Evolutionary conservation across 2,888 invertebrate species (phyloP).

Genomic region (Adelognathus sp.): DNA sequence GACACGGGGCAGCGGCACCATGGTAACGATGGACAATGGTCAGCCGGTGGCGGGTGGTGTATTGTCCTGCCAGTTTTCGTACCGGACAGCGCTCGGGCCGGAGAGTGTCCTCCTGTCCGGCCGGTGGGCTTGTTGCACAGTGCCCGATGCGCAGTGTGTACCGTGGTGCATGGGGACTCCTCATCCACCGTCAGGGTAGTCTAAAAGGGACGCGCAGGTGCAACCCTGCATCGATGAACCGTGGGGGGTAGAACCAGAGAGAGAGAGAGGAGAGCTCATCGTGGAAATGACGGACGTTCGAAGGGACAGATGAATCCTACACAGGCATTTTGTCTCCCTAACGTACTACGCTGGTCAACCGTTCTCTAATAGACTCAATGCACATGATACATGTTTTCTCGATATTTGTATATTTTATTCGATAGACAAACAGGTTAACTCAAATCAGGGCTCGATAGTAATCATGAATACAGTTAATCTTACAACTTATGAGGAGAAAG

Average conservation of each 20-base stretch:
- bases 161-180: neutral
- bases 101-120: conserved; percentile 39
- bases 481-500: too few relatives aligned
- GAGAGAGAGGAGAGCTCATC: too few relatives aligned
- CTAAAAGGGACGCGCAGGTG: conserved; percentile 50
- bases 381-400: too few relatives aligned
- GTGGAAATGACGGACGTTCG: conserved; percentile 35
- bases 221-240: conserved; percentile 42
- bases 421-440: too few relatives aligned
- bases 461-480: too few relatives aligned
- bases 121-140: neutral
- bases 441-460: too few relatives aligned
- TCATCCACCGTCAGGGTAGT: conserved; percentile 17
- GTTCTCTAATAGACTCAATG: too few relatives aligned
- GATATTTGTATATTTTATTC: too few relatives aligned
- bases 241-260: too few relatives aligned
- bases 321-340: too few relatives aligned
- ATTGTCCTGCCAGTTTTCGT: conserved; percentile 73
- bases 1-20: conserved; percentile 64
- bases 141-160: neutral
- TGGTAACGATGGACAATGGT: conserved; percentile 71
- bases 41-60: conserved; percentile 73
- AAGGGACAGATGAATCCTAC: too few relatives aligned
- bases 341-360: too few relatives aligned
- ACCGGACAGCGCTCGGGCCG: conserved; percentile 56